Base-by-base conservation (phyloP, 1,140 invertebrate genomes). In the Contarinia nasturtii region DNA sequence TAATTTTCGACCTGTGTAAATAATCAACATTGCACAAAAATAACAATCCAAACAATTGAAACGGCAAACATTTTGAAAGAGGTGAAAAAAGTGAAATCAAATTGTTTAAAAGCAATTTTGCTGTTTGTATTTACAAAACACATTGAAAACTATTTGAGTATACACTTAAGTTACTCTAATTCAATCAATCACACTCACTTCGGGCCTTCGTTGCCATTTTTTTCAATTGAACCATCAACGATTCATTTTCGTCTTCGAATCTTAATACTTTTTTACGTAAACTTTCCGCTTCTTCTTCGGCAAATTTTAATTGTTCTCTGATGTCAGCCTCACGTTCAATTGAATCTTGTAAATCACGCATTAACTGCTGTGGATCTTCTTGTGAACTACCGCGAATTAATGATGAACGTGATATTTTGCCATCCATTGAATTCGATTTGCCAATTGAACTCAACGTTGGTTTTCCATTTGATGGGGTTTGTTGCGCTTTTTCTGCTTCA, bases 211-310 rank as follows among this genome's bases (percentile, higher is more conserved):
- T 78, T 66, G 85, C 85, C 82, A 92, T 86, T 78, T 89, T 91
- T 75, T 90, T 89, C 58, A 93, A 75, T 72, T 92, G 88, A 67
- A 87, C 73, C 61, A 83, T 78, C 65, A 93, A 72, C 48, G 82
- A 85, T 67, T 93, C 89, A 72, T 92, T 92, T 72, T 93, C 89
- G 64, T 91, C 86, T 70, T 93, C 89, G 57, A 91, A 74, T 51
- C 86, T 76, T 51, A 79, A 78, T 52, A 84, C 73, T 69, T 87
- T 89, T 73, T 84, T 87, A 63, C 86, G 74, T 57, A 87, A 75
- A 63, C 76, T 83, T 72, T 80, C 73, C 58, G 77, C 78, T 73
- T 94, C 87, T 66, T 91, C 86, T 66, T 92, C 87, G 21, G 86
- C 78, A 63, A 88, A 91, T 50, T 79, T 77, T 8, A 94, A 62